These are phyloP conservation scores for Myotis vivesi DNA, from an alignment of 2,797 vertebrate species.

Conservation along the genomic window DNA sequence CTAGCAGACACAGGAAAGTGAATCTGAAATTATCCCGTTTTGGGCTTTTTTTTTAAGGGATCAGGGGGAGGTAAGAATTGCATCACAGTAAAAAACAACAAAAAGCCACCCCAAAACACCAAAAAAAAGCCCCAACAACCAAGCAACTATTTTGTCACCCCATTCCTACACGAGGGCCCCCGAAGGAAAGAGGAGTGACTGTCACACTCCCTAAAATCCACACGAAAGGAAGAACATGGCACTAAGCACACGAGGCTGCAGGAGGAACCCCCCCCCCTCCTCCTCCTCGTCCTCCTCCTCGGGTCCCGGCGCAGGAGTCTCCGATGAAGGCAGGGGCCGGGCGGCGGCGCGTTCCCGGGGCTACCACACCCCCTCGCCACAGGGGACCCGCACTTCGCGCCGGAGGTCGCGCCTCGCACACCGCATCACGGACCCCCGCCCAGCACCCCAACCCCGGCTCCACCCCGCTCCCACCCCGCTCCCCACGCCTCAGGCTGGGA, in stretches of 20 bases:
- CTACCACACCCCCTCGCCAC: conserved; percentile 39
- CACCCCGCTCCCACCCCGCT: background rate
- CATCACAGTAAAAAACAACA: background rate
- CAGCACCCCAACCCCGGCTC: background rate
- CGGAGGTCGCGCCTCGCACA: background rate
- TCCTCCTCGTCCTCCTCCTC: background rate
- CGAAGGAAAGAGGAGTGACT: background rate
- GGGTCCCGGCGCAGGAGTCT: background rate
- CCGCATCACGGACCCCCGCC: background rate
- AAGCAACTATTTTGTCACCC: background rate
- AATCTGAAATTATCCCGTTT: background rate
- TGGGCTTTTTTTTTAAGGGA: background rate
- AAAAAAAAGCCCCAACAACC: no score
- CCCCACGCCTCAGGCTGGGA: background rate
- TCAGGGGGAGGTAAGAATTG: background rate
- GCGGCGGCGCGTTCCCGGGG: background rate
- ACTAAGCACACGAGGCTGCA: background rate
- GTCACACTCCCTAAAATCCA: background rate
- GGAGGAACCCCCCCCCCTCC: background rate
- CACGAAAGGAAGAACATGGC: background rate
- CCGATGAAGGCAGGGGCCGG: background rate
- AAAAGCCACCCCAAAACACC: background rate
- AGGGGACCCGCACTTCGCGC: background rate
- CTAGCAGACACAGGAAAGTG: background rate
- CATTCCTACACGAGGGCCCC: background rate